A percentile compares a stretch with the other conserved stretches of the same genome.
These are phyloP conservation scores for Lysiphlebus fabarum DNA, from an alignment of 1,140 invertebrate species.

Conservation along the genomic window DNA sequence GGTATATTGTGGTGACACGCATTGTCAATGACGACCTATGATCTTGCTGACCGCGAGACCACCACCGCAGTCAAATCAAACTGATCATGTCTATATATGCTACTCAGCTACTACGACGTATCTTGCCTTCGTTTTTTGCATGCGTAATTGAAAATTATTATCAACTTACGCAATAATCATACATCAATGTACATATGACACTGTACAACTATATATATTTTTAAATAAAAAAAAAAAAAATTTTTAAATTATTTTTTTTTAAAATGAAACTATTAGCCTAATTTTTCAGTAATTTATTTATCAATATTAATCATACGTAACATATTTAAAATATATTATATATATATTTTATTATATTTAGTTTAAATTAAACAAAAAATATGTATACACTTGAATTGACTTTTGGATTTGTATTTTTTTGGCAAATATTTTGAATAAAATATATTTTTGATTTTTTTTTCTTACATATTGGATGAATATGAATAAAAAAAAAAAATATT, in stretches of 20 bases:
- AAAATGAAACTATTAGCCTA: too few relatives aligned
- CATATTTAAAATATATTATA: too few relatives aligned
- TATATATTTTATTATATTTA: too few relatives aligned
- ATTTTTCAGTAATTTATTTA: too few relatives aligned
- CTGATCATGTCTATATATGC: background rate
- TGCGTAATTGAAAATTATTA: slow-evolving; percentile 43
- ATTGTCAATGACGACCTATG: slow-evolving; percentile 28
- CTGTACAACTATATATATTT: background rate
- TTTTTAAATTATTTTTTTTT: background rate
- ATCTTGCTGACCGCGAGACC: slow-evolving; percentile 23
- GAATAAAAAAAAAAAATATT: slow-evolving; percentile 8
- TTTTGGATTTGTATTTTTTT: too few relatives aligned
- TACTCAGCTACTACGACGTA: slow-evolving; percentile 6
- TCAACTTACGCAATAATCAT: slow-evolving; percentile 33
- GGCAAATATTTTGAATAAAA: too few relatives aligned
- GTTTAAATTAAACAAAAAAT: too few relatives aligned
- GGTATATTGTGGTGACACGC: background rate
- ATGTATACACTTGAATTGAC: too few relatives aligned
- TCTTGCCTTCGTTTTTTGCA: slow-evolving; percentile 26
- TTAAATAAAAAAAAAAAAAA: background rate
- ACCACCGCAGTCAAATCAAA: slow-evolving; percentile 13
- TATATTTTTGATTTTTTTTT: too few relatives aligned
- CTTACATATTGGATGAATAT: too few relatives aligned
- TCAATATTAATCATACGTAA: too few relatives aligned
- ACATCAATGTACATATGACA: too few relatives aligned